These are phyloP conservation scores for Pachycephus smyrnensis DNA, from an alignment of 2,888 invertebrate genomes.

Conservation along the genomic window DNA sequence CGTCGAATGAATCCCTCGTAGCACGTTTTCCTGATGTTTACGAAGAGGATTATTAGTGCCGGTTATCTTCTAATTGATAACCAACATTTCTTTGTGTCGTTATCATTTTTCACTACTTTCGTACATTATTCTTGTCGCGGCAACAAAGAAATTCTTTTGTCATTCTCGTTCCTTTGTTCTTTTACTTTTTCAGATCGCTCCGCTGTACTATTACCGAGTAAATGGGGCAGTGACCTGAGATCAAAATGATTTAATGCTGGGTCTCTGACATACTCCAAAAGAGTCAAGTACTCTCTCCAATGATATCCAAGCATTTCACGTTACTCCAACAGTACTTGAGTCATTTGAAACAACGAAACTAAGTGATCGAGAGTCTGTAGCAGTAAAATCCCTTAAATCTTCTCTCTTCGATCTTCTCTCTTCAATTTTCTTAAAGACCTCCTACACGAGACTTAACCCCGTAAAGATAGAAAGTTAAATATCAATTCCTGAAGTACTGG, in stretches of 20 bases:
- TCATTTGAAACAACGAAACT: not conserved
- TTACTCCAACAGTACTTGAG: not conserved
- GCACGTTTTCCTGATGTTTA: not conserved
- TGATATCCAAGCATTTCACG: not conserved
- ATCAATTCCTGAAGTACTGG: not conserved
- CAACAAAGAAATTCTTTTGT: not conserved
- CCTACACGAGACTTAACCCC: not conserved
- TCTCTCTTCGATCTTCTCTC: not conserved
- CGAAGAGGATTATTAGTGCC: not conserved
- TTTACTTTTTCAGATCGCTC: not conserved
- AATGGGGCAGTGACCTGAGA: not conserved
- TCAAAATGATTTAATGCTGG: not conserved
- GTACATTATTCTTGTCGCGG: not conserved
- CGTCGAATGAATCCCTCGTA: not conserved
- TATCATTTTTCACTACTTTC: not conserved
- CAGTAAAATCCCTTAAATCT: not conserved
- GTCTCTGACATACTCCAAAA: not conserved
- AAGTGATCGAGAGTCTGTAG: not conserved
- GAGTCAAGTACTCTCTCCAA: not conserved
- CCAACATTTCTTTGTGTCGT: not conserved
- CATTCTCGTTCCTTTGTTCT: not conserved
- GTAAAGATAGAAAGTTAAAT: not conserved
- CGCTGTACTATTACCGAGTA: not conserved
- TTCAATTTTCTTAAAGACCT: not conserved
- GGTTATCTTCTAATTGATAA: not conserved